Percentiles rank a stretch among this genome's conserved stretches.
Conservation (phyloP, 2,888 invertebrate genomes). For the Leptopilina drosophilae region DNA sequence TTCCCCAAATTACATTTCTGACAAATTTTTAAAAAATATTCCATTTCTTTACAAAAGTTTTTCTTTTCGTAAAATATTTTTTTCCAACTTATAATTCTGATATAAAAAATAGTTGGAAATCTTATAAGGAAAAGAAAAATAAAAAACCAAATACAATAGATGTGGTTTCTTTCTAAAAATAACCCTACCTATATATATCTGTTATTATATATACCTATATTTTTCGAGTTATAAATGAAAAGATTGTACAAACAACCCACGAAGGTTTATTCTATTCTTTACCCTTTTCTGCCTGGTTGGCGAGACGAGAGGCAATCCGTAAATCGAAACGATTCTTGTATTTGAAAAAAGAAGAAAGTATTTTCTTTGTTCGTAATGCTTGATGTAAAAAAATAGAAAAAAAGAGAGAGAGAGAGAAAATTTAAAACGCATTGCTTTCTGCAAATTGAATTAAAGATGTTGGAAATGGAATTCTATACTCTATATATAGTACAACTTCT, state of each 20-base stretch:
- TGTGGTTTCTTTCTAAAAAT: neutral
- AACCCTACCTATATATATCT: too few species aligned
- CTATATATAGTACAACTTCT: neutral
- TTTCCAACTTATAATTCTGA: too few species aligned
- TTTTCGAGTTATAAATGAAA: conserved; percentile 13
- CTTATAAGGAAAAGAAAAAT: too few species aligned
- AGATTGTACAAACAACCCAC: conserved; percentile 20
- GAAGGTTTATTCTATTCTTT: neutral
- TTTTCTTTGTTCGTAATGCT: conserved; percentile 25
- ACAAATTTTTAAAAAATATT: too few species aligned
- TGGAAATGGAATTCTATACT: neutral
- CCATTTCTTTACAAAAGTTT: too few species aligned
- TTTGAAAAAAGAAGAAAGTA: neutral
- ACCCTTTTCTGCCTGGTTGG: conserved; percentile 15
- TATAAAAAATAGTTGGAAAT: too few species aligned
- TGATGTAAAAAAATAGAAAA: conserved; percentile 1
- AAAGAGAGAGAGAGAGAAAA: neutral
- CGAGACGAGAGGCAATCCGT: conserved; percentile 28
- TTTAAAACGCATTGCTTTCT: conserved; percentile 26
- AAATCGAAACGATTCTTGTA: conserved; percentile 37
- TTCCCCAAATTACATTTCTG: too few species aligned
- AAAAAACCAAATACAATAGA: neutral
- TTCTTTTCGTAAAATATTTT: too few species aligned
- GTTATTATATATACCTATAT: neutral
- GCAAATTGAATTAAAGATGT: conserved; percentile 35